Conservation (phyloP, 2,888 invertebrate genomes). For the Hydrotaea diabolus region DNA sequence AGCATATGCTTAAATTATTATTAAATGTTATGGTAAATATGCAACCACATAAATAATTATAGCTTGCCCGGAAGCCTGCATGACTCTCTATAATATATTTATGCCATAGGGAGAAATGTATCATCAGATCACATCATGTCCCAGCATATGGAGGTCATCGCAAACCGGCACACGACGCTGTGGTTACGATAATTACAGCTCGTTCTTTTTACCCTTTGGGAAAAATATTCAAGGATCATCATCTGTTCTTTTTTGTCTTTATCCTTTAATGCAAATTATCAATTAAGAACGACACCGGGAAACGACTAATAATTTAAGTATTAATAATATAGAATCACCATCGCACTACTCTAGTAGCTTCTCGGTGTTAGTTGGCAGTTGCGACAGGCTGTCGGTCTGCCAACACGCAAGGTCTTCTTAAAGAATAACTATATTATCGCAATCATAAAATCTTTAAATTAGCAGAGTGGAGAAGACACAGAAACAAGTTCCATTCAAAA, state of each 20-base stretch:
- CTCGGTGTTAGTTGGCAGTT: not conserved
- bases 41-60: not conserved
- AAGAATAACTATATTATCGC: conserved; percentile 36
- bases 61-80: not conserved
- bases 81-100: not conserved
- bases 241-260: not conserved
- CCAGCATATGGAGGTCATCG: too few species aligned
- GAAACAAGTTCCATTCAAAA: not conserved
- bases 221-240: not conserved
- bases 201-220: not conserved
- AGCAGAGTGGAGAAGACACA: conserved; percentile 16
- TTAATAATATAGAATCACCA: conserved; percentile 1
- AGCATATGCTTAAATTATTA: not conserved
- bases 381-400: not conserved
- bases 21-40: not conserved
- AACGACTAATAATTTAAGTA: not conserved
- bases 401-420: not conserved
- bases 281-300: not conserved
- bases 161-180: not conserved
- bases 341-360: not conserved
- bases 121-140: too few species aligned
- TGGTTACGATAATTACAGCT: not conserved
- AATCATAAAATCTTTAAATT: conserved; percentile 49
- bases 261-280: not conserved
- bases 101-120: not conserved